phyloP scores from a whole-genome alignment of 2,113 vertebrate species.

The Mus musculus region GRCm39 chr4:53822501-53823000 shows the following conservation, averaged over 20 bases:
- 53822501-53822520: too few relatives aligned
- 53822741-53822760: background rate
- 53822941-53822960: slow-evolving; percentile 44
- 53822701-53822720: background rate
- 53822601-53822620: background rate
- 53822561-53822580: background rate
- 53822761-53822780: background rate
- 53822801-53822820: slow-evolving; percentile 1
- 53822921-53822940: background rate
- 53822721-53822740: background rate
- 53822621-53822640: background rate
- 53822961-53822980: background rate
- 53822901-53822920: slow-evolving; percentile 55
- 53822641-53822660: background rate
- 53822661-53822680: background rate
- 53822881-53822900: background rate
- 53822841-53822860: slow-evolving; percentile 31
- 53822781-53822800: slow-evolving; percentile 4
- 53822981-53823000: background rate
- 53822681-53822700: background rate
- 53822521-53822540: too few relatives aligned
- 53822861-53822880: slow-evolving; percentile 47
- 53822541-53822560: background rate
- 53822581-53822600: background rate
- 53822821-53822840: slow-evolving; percentile 1